Percentiles rank a stretch among this genome's conserved stretches.
Conservation (phyloP, 92 coral and sea anemone species). For the Phenganax marumi region DNA sequence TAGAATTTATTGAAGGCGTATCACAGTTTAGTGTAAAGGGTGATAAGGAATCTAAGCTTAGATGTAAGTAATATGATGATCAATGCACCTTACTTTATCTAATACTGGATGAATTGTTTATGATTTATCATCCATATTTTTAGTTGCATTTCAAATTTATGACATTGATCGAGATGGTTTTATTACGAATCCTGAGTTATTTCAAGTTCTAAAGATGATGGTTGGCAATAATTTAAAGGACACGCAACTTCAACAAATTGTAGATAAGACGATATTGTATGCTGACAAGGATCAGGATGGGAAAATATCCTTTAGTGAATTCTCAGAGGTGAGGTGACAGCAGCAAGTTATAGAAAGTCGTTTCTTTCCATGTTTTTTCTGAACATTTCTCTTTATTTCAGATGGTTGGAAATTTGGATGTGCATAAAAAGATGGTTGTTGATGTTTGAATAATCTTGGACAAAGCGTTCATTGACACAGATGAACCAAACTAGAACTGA, state of each 20-base stretch:
- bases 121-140: not conserved
- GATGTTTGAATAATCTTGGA: conserved; percentile 65
- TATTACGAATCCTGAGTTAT: conserved; percentile 89
- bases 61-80: conserved; percentile 65
- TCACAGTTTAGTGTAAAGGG: conserved; percentile 98
- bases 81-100: too few relatives aligned
- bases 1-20: conserved; percentile 97
- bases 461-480: not conserved
- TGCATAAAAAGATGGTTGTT: conserved; percentile 98
- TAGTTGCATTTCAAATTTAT: conserved; percentile 97
- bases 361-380: not conserved
- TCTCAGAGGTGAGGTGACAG: conserved; percentile 75
- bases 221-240: conserved; percentile 96
- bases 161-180: conserved; percentile 94
- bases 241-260: conserved; percentile 95
- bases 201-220: conserved; percentile 99
- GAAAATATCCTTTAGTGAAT: conserved; percentile 98
- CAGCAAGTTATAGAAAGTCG: too few relatives aligned
- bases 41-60: conserved; percentile 95
- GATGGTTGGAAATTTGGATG: conserved; percentile 99
- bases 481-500: not conserved
- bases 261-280: conserved; percentile 97
- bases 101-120: too few relatives aligned
- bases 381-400: conserved; percentile 31
- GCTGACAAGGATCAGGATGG: conserved; percentile 99